Percentiles rank a stretch among this genome's conserved stretches.
Conservation (phyloP, 2,113 vertebrate genomes). For the Orthonyx spaldingii region DNA sequence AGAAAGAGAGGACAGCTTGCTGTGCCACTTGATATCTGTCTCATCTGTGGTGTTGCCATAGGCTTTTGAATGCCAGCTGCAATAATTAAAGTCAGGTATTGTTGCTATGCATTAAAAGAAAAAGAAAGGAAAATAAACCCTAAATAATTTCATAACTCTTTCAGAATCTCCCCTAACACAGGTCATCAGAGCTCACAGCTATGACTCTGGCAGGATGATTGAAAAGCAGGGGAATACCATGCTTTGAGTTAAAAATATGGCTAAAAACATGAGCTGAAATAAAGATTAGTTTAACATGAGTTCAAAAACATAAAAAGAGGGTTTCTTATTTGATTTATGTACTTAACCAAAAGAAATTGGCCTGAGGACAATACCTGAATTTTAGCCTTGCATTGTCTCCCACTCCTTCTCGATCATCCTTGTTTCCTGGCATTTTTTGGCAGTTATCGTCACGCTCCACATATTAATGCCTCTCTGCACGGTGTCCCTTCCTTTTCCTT, state of each 20-base stretch:
- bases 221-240: background rate
- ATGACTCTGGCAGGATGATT: background rate
- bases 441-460: background rate
- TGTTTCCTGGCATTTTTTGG: background rate
- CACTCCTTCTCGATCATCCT: background rate
- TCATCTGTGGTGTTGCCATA: background rate
- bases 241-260: background rate
- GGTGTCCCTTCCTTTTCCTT: background rate
- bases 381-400: background rate
- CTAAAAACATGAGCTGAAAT: background rate
- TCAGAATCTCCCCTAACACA: background rate
- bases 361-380: background rate
- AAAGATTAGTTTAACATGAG: background rate
- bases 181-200: background rate
- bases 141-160: background rate
- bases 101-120: background rate
- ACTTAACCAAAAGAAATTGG: background rate
- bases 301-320: background rate
- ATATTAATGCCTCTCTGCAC: background rate
- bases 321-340: background rate
- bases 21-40: conserved; percentile 5
- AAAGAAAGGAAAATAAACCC: background rate
- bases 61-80: background rate
- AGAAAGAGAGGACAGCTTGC: conserved; percentile 22
- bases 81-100: background rate